Evolutionary conservation across 2,797 vertebrate species (phyloP).

Genomic region (Naso thynnoides): DNA sequence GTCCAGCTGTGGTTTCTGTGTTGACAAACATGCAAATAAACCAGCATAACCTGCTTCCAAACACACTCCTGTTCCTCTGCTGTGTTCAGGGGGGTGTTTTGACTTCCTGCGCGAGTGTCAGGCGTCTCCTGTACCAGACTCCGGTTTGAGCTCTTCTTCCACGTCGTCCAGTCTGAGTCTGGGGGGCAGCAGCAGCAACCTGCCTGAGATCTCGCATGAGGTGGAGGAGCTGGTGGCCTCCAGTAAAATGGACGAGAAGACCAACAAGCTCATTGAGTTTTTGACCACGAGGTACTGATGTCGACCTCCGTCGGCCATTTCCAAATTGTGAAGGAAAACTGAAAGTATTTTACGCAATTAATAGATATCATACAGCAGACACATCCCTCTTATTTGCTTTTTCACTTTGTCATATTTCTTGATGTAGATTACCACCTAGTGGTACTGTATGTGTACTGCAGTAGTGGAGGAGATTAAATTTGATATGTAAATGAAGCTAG

Average conservation of each 20-base stretch:
- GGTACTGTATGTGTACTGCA: conserved; percentile 56
- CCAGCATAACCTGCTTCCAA: conserved; percentile 11
- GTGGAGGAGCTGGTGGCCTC: conserved; percentile 89
- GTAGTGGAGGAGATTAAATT: not conserved
- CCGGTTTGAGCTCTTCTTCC: conserved; percentile 95
- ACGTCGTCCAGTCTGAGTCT: conserved; percentile 97
- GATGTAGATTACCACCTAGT: conserved; percentile 68
- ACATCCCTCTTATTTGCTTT: rapidly evolving
- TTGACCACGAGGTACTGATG: conserved; percentile 90
- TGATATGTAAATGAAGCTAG: not conserved
- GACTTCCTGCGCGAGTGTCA: conserved; percentile 96
- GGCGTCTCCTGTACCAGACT: conserved; percentile 94
- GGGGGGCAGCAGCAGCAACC: conserved; percentile 88
- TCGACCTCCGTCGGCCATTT: no score
- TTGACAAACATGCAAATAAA: conserved; percentile 6
- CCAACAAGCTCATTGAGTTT: conserved; percentile 97
- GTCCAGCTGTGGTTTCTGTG: not conserved
- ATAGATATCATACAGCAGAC: not conserved
- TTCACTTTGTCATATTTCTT: conserved; percentile 20
- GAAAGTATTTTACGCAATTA: not conserved
- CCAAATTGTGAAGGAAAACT: not conserved
- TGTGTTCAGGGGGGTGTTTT: conserved; percentile 85
- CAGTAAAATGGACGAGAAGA: conserved; percentile 90
- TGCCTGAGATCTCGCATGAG: conserved; percentile 94
- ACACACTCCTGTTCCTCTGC: conserved; percentile 27